Evolutionary conservation across 1,140 invertebrate species (phyloP).

Genomic region (Samia ricini): DNA sequence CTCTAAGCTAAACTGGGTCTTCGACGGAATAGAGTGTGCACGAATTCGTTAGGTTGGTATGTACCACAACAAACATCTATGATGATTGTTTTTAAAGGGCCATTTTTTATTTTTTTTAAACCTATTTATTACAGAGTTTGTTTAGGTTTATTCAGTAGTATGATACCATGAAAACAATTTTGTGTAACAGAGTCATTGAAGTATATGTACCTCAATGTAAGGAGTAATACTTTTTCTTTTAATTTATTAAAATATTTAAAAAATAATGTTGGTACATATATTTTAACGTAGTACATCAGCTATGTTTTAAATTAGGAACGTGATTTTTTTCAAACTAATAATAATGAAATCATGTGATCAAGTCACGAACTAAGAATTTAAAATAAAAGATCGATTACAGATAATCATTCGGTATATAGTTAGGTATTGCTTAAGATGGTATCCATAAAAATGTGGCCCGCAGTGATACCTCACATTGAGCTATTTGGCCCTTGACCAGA

Average conservation of each 20-base stretch:
- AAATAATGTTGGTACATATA: too few relatives aligned
- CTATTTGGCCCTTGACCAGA: too few relatives aligned
- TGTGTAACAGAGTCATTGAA: too few relatives aligned
- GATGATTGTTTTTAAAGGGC: not conserved
- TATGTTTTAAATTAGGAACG: not conserved
- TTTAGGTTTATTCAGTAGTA: too few relatives aligned
- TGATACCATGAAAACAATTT: too few relatives aligned
- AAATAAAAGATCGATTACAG: not conserved
- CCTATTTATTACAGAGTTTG: too few relatives aligned
- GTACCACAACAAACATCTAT: not conserved
- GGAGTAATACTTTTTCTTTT: too few relatives aligned
- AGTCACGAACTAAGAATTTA: not conserved
- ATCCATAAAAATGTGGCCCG: too few relatives aligned
- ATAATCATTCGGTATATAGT: not conserved
- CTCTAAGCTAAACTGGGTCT: not conserved
- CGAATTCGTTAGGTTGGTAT: not conserved
- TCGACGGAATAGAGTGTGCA: not conserved
- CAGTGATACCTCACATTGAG: too few relatives aligned
- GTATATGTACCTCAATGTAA: too few relatives aligned
- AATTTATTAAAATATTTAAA: too few relatives aligned
- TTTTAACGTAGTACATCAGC: not conserved
- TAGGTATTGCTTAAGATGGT: too few relatives aligned
- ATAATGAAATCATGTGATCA: not conserved
- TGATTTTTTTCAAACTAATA: not conserved
- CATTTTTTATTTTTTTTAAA: not conserved